phyloP scores from a whole-genome alignment of 2,113 vertebrate species.

The Choloepus hoffmanni region DNA sequence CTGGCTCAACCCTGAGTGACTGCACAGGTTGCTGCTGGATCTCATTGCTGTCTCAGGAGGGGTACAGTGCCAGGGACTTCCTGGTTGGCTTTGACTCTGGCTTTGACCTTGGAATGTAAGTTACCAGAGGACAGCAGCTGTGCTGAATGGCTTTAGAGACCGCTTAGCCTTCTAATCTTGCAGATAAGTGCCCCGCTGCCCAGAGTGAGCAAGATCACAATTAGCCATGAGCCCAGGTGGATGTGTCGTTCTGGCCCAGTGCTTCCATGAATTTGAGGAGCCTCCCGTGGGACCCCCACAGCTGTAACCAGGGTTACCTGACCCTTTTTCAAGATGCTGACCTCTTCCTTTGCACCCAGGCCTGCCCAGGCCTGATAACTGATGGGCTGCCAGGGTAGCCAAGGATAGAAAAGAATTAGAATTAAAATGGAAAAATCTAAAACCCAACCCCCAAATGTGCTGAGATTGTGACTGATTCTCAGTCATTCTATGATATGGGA shows the following conservation, averaged over 20 bases:
- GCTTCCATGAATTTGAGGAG: not conserved
- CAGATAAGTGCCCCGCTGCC: not conserved
- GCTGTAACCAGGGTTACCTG: not conserved
- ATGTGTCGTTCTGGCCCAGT: not conserved
- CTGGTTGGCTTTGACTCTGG: not conserved
- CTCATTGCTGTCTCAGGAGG: no score
- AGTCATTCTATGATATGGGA: not conserved
- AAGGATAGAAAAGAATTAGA: no score
- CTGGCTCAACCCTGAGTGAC: not conserved
- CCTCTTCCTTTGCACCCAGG: not conserved
- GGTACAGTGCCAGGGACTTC: not conserved
- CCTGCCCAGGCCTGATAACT: not conserved
- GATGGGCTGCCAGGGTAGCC: not conserved
- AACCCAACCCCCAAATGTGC: not conserved
- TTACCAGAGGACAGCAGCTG: not conserved
- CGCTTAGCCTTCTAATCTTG: not conserved
- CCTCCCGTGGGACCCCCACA: not conserved
- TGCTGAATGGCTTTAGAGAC: not conserved
- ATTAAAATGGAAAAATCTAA: not conserved
- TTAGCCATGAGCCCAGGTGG: not conserved
- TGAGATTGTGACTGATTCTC: not conserved
- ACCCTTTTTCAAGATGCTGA: not conserved
- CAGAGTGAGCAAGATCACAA: no score
- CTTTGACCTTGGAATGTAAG: not conserved
- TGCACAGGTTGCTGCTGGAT: not conserved